These are phyloP conservation scores for Dreissena rostriformis DNA, from an alignment of 1,140 invertebrate species.

Conservation along the genomic window DNA sequence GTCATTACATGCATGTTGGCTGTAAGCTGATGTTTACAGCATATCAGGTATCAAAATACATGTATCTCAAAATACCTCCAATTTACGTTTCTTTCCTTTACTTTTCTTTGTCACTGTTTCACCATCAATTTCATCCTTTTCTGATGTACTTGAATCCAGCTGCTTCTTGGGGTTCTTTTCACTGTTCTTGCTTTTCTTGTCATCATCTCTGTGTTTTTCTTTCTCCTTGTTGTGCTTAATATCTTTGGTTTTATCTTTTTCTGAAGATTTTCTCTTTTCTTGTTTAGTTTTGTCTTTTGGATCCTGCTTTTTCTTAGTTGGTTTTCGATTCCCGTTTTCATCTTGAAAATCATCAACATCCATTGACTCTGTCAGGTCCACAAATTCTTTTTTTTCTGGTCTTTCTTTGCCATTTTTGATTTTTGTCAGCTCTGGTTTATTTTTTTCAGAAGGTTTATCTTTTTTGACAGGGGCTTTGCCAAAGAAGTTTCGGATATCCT, in stretches of 20 bases:
- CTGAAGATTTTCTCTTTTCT: conserved; percentile 12
- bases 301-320: not conserved
- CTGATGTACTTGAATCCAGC: conserved; percentile 4
- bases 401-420: conserved; percentile 47
- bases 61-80: conserved; percentile 7
- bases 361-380: conserved; percentile 11
- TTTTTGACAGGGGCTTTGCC: not conserved
- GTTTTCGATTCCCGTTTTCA: conserved; percentile 39
- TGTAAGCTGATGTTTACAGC: too few species aligned
- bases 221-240: conserved; percentile 6
- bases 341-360: conserved; percentile 42
- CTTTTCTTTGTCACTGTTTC: conserved; percentile 21
- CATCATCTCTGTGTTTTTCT: conserved; percentile 25
- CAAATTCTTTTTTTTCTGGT: conserved; percentile 8
- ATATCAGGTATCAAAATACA: too few species aligned
- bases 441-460: not conserved
- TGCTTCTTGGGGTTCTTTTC: conserved; percentile 19
- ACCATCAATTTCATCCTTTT: conserved; percentile 49
- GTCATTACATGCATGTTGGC: too few species aligned
- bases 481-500: conserved; percentile 55
- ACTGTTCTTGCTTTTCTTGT: conserved; percentile 8
- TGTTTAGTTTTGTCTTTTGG: conserved; percentile 24
- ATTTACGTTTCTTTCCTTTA: conserved; percentile 42
- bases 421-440: conserved; percentile 51
- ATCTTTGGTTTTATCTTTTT: conserved; percentile 29